Base-by-base conservation (phyloP, 2,888 invertebrate genomes). In the Machimus atricapillus region DNA sequence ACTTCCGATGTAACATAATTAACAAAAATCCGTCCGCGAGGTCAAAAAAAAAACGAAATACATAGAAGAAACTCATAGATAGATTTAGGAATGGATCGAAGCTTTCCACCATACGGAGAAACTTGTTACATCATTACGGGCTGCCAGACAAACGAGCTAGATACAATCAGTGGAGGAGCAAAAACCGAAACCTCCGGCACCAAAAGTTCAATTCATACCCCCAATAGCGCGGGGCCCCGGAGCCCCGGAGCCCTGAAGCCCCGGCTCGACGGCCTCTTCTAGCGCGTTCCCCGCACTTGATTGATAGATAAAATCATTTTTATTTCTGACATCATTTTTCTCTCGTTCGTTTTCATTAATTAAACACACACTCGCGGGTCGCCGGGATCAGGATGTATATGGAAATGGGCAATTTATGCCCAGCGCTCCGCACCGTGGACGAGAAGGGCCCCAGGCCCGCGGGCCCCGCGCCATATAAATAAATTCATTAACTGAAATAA, bases 261-360 rank as follows among this genome's bases (percentile, higher is more conserved):
- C 83, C 27, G 73, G n/a, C 40, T 19, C 31, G 76, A 37, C 37
- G 23, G 58, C 16, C 66, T 83, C 66, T 83, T 66, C 83, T 19
- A 43, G 31, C 23, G 58, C 56, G 77, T 86, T 78, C 23, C 77
- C 58, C 78, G 66, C 58, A 58, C 77, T 37, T 86, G 78, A 86
- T 86, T 86, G 86, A 86, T 86, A 86, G 86, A 86, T 86, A 86
- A 79, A 86, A 86, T 86, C 86, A 86, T 78, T 86, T 86, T 66
- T 79, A 86, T 40, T 66, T 78, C 78, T 86, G 86, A 86, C 58
- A 86, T 86, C 86, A 86, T 79, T 86, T 86, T 86, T 86, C 66
- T 79, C 37, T 40, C 31, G 40, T 66, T 86, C 79, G 40, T 85
- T 86, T 86, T 79, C 86, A 86, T 86, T 86, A 86, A 86, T 86